Evolutionary conservation across 2,113 vertebrate genomes (phyloP), one percentile per base, ranked within the genome.

Genomic region (Neolamprologus variostigma): DNA sequence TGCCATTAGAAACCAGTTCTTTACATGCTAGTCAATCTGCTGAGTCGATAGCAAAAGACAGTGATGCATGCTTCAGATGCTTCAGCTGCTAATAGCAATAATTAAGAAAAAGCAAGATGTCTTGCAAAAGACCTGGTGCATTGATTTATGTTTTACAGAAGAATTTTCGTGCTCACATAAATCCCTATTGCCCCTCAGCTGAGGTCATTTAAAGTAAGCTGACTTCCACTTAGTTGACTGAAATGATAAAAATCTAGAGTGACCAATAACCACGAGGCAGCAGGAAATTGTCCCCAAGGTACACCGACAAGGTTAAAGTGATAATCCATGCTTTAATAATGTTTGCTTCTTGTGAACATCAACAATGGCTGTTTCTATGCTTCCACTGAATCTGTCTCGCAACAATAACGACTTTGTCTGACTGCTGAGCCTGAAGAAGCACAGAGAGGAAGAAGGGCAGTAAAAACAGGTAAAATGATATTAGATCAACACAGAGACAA

Each of bases 51-150:
- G 59, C 51, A 40, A 26, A 23, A 84, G 95, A 93, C 95, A 95
- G 86, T 96, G 95, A 96, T 92, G 76, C 95, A 96, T 96, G 88
- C 59, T 45, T 83, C 79, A 80, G 78, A 82, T 11, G 57, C 80
- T 87, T 80, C 86, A 33, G 87, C 31, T 76, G 81, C 83, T 91
- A 92, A 93, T 93, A 91, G 88, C 83, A 94, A 94, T 95, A 96
- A 96, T 96, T 95, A 95, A 95, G 94, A 92, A 89, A 91, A 95
- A 92, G 83, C 45, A 57, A 94, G 45, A 55, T 91, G 86, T 79
- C 92, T 87, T 50, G 23, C 63, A 86, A 92, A 61, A 87, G 86
- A 17, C 76, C 84, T 90, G 37, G 21, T 31, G 23, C 78, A 81
- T 82, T 94, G 89, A 94, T 95, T 94, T 88, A 94, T 94, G 88